Evolutionary conservation across 2,113 vertebrate species (phyloP).

Genomic region (Oxyruncus cristatus): DNA sequence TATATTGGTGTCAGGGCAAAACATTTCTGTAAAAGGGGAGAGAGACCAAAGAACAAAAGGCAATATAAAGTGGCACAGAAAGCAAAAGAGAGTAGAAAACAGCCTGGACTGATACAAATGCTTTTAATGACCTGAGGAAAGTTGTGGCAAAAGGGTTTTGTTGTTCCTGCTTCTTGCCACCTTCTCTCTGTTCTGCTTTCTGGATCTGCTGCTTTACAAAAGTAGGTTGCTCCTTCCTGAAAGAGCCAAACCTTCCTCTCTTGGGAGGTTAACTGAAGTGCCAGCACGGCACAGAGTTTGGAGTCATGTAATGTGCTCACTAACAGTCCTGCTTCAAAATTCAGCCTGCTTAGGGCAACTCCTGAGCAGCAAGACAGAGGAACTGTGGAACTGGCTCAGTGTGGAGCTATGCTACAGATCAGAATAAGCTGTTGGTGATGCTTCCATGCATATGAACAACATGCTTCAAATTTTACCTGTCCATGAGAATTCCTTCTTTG

Average conservation of each 20-base stretch:
- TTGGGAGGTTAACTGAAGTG: not conserved
- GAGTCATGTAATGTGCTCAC: not conserved
- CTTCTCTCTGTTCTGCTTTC: not conserved
- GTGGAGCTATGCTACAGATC: not conserved
- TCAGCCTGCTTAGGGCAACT: not conserved
- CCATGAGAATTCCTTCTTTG: not conserved
- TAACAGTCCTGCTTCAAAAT: not conserved
- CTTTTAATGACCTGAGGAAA: not conserved
- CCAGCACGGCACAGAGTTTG: not conserved
- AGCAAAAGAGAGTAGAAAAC: not conserved
- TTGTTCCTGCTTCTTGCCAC: not conserved
- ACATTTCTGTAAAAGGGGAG: slow-evolving; percentile 20
- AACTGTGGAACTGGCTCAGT: not conserved
- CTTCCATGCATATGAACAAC: not conserved
- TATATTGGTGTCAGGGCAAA: slow-evolving; percentile 47
- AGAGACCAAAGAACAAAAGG: not conserved
- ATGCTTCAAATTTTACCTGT: not conserved
- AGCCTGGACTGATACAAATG: not conserved
- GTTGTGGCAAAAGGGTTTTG: not conserved
- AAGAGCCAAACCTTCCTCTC: not conserved
- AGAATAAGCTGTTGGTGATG: not conserved
- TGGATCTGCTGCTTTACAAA: not conserved
- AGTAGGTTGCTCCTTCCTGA: not conserved
- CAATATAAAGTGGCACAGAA: not conserved
- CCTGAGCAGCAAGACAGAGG: not conserved